Base-by-base conservation (phyloP, 30 jellyfish, hydroid and myxozoan species). In the Pelagia noctiluca region DNA sequence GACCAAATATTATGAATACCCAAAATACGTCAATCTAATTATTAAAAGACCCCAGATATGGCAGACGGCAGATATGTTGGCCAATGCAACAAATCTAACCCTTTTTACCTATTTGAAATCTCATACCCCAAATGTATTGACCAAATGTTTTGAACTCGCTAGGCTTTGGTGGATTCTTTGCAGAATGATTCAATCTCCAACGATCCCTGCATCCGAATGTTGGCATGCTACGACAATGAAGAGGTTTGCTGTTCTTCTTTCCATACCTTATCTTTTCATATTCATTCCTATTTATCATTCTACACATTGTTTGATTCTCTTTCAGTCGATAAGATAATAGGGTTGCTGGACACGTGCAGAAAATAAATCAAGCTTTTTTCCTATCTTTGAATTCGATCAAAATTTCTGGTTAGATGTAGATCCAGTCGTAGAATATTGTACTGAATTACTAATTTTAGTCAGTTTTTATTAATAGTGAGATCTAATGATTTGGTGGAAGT, bases 201-300 rank as follows among this genome's bases (percentile, higher is more conserved):
- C n/a, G 97, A 88, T 33, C 35, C 70, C 71, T 72, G 71, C 35
- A 87, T 89, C 13, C 91, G 96, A 8, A 83, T 94, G 92, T 50
- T 89, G 0, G 96, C 86, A 25, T 84, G 80, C 24, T 94, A 36
- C 57, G 99, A 94, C 84, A 88, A 94, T 68, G 99, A 94, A 33
- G 99, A 94, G 89, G 97, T 88, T 49, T 49, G 32, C 35, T 37
- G 57, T 5, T 5, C 8, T 5, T 5, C 57, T 5, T 42, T 42
- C 12, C 57, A 42, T 42, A n/a, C n/a, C n/a, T n/a, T n/a, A n/a
- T n/a, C n/a, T n/a, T n/a, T n/a, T n/a, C n/a, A n/a, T n/a, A n/a
- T n/a, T n/a, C n/a, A n/a, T n/a, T n/a, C n/a, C n/a, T n/a, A n/a
- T n/a, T n/a, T n/a, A n/a, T n/a, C n/a, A n/a, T n/a, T n/a, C 57